These are phyloP conservation scores for Crotalus adamanteus DNA, from an alignment of 2,797 vertebrate species.

Conservation along the genomic window DNA sequence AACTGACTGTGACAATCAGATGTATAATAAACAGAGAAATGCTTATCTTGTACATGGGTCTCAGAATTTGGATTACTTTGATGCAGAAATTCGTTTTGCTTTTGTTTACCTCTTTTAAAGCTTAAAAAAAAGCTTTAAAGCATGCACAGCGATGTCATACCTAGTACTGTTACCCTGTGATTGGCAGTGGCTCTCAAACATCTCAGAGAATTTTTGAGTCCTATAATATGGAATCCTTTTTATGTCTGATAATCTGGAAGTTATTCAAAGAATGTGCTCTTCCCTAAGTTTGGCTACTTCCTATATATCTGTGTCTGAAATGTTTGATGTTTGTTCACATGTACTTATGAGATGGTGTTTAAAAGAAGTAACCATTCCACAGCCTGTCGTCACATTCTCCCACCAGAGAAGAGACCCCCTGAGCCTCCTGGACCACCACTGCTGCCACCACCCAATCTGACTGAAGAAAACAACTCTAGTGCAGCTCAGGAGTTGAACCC, in stretches of 20 bases:
- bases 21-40: not conserved
- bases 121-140: not conserved
- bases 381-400: conserved; percentile 73
- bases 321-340: conserved; percentile 57
- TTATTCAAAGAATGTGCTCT: not conserved
- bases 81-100: not conserved
- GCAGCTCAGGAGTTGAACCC: conserved; percentile 81
- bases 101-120: not conserved
- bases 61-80: not conserved
- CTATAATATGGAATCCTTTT: not conserved
- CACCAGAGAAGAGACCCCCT: conserved; percentile 82
- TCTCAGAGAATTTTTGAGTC: not conserved
- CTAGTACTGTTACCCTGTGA: not conserved
- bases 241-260: not conserved
- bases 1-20: not conserved
- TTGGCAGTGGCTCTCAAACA: not conserved
- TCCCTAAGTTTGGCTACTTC: not conserved
- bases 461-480: conserved; percentile 71
- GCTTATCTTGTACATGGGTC: not conserved
- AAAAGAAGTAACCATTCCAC: conserved; percentile 83
- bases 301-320: not conserved
- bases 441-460: conserved; percentile 71
- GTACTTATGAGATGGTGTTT: conserved; percentile 71
- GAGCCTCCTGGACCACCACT: conserved; percentile 85
- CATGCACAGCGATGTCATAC: not conserved